phyloP scores from a whole-genome alignment of 1,140 invertebrate species.

The Aphidius ervi region DNA sequence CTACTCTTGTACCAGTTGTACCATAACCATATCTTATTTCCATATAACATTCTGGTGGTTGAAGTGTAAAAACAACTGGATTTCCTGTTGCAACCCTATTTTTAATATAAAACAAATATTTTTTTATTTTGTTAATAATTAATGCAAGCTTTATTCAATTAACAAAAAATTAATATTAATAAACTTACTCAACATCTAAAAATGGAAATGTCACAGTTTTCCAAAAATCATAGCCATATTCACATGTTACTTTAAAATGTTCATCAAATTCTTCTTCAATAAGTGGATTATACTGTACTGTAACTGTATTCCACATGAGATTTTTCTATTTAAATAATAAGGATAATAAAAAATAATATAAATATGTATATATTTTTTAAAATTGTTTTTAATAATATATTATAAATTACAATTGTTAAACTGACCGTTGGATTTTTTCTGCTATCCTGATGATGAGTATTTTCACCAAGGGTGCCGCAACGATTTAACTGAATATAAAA shows the following conservation, averaged over 20 bases:
- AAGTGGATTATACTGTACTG: conserved; percentile 88
- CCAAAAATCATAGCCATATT: conserved; percentile 95
- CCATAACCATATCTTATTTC: conserved; percentile 88
- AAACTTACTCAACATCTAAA: conserved; percentile 87
- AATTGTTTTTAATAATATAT: background rate
- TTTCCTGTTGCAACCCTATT: conserved; percentile 85
- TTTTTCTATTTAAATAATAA: conserved; percentile 65
- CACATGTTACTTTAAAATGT: conserved; percentile 93
- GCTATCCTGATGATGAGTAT: conserved; percentile 78
- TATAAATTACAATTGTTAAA: conserved; percentile 23
- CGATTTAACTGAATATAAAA: conserved; percentile 90
- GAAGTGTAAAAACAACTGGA: conserved; percentile 88
- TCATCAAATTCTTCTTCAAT: conserved; percentile 94
- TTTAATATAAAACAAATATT: conserved; percentile 20
- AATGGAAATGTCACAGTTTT: conserved; percentile 94
- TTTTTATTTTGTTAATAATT: background rate
- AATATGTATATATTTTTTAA: too few relatives aligned
- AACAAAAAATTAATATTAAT: background rate
- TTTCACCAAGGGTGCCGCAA: conserved; percentile 86
- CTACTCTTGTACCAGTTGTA: conserved; percentile 74
- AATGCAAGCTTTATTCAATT: too few relatives aligned
- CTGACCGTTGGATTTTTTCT: conserved; percentile 80
- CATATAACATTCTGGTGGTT: conserved; percentile 93
- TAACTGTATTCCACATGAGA: conserved; percentile 94
- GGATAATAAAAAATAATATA: conserved; percentile 8